Base-by-base conservation (phyloP, 2,797 vertebrate genomes). In the Tachyglossus aculeatus region DNA sequence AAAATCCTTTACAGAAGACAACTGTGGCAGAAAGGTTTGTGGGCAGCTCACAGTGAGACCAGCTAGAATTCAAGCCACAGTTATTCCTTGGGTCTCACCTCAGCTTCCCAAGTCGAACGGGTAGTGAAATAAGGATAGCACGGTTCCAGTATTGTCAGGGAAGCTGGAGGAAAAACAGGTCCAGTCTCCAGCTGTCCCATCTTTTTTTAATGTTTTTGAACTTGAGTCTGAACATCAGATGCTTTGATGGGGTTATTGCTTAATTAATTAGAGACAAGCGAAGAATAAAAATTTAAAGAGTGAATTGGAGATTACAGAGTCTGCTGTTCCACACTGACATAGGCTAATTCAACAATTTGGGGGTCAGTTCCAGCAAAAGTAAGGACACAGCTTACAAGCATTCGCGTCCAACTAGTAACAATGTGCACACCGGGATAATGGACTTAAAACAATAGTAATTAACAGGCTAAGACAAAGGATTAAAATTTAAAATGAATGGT, bases 381-480 rank as follows among this genome's bases (percentile, higher is more conserved):
- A 85, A 86, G 84, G 91, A 93, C 89, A 88, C 79, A 91, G 92
- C 94, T 92, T 94, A 95, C 94, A 94, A 91, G 93, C 87, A 71
- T 89, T 81, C 85, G 74, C 83, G 73, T 88, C 94, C 94, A 91
- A 92, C 94, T 93, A 83, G 91, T 77, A 88, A 95, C 95, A 94
- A 91, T 91, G 87, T 84, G 90, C 88, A 88, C 67, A 51, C 67
- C 80, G 89, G 95, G 95, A 96, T 98, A 97, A 98, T 95, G 96
- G 96, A 96, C 96, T 97, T 98, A 96, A 97, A 95, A 98, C 96
- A 98, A 98, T 95, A 89, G 93, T 90, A 98, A 99, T 98, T 98
- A 98, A 94, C 93, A 85, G 91, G 86, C 79, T 80, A 86, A 95
- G 95, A 98, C 97, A 99, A 99, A 96, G 93, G 95, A 93, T 90